Percentiles rank a stretch among this genome's conserved stretches.
phyloP scores from a whole-genome alignment of 2,113 vertebrate genomes.

The Tursiops truncatus region DNA sequence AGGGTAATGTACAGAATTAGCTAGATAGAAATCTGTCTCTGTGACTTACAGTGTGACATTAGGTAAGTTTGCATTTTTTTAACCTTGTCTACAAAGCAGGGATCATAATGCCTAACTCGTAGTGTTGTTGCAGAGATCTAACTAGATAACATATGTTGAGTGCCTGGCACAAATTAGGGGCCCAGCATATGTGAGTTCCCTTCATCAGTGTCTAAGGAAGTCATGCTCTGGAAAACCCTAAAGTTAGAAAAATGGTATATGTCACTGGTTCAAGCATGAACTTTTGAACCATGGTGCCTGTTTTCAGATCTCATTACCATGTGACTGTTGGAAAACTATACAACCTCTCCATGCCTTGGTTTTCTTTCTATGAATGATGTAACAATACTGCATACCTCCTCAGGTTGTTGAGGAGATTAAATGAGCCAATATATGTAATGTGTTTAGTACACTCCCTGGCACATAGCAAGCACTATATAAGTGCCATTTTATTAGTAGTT shows the following conservation, averaged over 20 bases:
- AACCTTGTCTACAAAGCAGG: not conserved
- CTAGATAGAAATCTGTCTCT: not conserved
- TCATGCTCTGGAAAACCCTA: not conserved
- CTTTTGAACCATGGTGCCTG: not conserved
- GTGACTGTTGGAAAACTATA: not conserved
- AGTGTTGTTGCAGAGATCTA: not conserved
- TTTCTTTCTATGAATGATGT: not conserved
- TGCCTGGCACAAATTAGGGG: not conserved
- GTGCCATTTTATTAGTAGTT: not conserved
- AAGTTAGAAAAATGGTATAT: not conserved
- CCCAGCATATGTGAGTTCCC: not conserved
- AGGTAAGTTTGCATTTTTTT: not conserved
- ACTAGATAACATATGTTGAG: not conserved
- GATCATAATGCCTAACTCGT: not conserved
- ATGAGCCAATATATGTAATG: not conserved
- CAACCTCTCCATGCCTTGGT: not conserved
- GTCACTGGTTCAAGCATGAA: not conserved
- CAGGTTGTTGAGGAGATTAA: not conserved
- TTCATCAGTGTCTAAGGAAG: not conserved
- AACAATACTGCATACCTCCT: not conserved
- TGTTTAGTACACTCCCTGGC: not conserved
- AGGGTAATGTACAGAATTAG: not conserved
- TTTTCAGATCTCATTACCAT: not conserved
- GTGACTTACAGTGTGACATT: not conserved
- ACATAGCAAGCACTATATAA: not conserved